phyloP scores from a whole-genome alignment of 2,888 invertebrate genomes.

The Apoderus coryli region DNA sequence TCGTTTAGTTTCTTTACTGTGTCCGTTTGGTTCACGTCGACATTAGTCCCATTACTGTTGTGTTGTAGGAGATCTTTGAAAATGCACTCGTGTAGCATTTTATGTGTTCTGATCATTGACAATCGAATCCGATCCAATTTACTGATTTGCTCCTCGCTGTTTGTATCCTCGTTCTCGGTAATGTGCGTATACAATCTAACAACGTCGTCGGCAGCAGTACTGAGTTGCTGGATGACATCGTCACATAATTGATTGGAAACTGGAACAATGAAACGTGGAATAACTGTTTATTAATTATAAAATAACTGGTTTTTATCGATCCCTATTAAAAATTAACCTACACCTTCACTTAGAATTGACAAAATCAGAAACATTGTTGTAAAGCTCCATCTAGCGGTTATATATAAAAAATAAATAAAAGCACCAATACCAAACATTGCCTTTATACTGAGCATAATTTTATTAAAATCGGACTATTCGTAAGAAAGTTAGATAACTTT shows the following conservation, averaged over 20 bases:
- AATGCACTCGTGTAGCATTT: slow-evolving; percentile 38
- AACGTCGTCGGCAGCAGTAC: slow-evolving; percentile 52
- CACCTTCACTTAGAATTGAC: too few species aligned
- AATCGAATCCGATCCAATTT: slow-evolving; percentile 36
- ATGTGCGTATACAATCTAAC: slow-evolving; percentile 54
- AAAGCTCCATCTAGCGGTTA: too few species aligned
- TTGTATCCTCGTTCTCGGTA: slow-evolving; percentile 20
- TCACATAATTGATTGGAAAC: slow-evolving; percentile 47
- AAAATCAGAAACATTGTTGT: too few species aligned
- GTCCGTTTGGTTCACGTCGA: slow-evolving; percentile 34
- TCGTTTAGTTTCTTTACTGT: slow-evolving; percentile 37
- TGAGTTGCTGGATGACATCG: slow-evolving; percentile 43
- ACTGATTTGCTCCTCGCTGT: slow-evolving; percentile 19
- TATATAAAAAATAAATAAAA: too few species aligned
- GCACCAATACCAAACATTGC: too few species aligned
- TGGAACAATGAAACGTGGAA: too few species aligned
- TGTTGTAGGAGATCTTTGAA: slow-evolving; percentile 28
- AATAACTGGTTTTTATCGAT: too few species aligned
- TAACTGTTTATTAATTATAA: too few species aligned
- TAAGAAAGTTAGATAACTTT: too few species aligned
- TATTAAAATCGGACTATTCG: too few species aligned
- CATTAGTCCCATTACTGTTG: slow-evolving; percentile 28
- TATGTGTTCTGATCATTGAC: slow-evolving; percentile 43
- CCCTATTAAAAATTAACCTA: too few species aligned
- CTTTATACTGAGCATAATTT: too few species aligned